Conservation (phyloP, 2,113 vertebrate species). For the Mohoua ochrocephala region DNA sequence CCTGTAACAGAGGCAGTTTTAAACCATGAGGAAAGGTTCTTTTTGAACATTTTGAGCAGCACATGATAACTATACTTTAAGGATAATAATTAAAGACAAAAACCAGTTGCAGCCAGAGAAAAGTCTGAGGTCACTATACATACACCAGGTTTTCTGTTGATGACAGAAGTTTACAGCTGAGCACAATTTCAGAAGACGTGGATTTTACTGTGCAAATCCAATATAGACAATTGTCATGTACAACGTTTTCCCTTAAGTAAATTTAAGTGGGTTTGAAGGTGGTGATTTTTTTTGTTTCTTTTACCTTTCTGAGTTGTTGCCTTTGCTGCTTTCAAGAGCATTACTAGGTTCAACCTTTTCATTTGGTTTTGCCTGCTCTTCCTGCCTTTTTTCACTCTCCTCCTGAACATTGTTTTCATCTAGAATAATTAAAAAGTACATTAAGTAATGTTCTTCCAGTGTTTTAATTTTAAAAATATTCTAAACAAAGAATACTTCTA, state of each 20-base stretch:
- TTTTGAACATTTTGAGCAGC: not conserved
- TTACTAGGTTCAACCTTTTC: not conserved
- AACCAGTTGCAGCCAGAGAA: not conserved
- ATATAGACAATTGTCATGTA: not conserved
- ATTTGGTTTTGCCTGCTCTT: not conserved
- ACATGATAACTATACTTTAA: not conserved
- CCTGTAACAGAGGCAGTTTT: not conserved
- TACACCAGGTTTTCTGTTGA: not conserved
- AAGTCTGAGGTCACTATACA: not conserved
- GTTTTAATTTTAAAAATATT: not conserved
- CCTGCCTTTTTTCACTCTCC: not conserved
- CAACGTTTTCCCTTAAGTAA: not conserved
- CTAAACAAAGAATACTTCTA: not conserved
- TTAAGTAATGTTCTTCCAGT: not conserved
- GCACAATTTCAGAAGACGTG: not conserved
- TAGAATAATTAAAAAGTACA: not conserved
- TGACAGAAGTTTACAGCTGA: not conserved
- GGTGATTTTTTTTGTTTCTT: not conserved
- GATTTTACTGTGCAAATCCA: not conserved
- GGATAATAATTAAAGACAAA: not conserved
- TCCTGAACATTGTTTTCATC: not conserved
- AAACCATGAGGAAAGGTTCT: rapidly evolving
- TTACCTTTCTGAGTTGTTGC: not conserved
- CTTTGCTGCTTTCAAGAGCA: not conserved
- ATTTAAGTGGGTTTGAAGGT: not conserved